Percentiles rank a stretch among this genome's conserved stretches.
phyloP scores from a whole-genome alignment of 64 coral and sea anemone species.

The Montipora foliosa region DNA sequence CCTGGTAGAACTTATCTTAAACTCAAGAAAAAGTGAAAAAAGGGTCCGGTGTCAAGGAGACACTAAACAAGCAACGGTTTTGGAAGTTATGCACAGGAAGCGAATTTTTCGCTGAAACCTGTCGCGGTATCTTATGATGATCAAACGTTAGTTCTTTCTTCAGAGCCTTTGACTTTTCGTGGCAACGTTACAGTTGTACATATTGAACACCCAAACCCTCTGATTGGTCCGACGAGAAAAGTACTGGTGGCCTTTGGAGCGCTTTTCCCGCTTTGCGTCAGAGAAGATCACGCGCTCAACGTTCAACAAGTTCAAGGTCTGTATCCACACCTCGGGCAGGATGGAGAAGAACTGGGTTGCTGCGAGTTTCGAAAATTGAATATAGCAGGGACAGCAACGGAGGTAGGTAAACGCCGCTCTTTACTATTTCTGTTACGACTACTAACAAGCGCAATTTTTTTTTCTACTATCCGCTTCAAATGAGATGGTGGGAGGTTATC shows the following conservation, averaged over 20 bases:
- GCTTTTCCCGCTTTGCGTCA: constrained; percentile 60
- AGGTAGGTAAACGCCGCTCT: background rate
- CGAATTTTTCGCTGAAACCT: too few species aligned
- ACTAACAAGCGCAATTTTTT: background rate
- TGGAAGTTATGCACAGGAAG: too few species aligned
- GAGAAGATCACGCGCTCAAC: constrained; percentile 44
- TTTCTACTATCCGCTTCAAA: too few species aligned
- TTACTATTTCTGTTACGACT: background rate
- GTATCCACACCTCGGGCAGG: background rate
- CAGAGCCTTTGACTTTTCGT: constrained; percentile 33
- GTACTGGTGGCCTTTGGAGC: constrained; percentile 36
- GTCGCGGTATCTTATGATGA: too few species aligned
- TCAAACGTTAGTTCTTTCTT: background rate
- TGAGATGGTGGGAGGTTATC: too few species aligned
- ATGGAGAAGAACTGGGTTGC: constrained; percentile 48
- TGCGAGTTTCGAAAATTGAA: constrained; percentile 48
- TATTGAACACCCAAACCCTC: constrained; percentile 22
- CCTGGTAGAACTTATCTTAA: too few species aligned
- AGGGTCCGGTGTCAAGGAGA: too few species aligned
- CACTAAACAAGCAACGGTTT: too few species aligned
- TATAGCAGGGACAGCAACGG: constrained; percentile 46
- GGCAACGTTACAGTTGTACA: constrained; percentile 23
- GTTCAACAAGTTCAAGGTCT: background rate
- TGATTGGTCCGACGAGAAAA: constrained; percentile 28
- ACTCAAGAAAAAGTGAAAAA: too few species aligned